Conservation (phyloP, 2,797 vertebrate genomes). For the Nyctibius grandis region DNA sequence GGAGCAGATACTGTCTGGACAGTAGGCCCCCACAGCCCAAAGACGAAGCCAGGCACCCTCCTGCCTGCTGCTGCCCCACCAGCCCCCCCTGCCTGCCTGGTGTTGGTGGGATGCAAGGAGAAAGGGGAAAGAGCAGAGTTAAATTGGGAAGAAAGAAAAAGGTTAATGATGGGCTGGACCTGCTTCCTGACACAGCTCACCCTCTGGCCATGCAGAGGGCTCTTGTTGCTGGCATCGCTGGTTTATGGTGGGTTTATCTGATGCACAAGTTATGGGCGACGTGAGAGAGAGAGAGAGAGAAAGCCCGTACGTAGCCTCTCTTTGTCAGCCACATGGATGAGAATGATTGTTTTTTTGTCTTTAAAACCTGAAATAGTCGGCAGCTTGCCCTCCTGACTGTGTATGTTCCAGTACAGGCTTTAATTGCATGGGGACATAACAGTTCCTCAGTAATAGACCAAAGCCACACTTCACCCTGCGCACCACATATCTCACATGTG, state of each 20-base stretch:
- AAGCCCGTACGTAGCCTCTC: not conserved
- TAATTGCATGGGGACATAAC: not conserved
- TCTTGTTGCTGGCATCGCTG: not conserved
- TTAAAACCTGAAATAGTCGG: not conserved
- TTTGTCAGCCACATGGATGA: not conserved
- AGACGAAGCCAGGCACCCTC: not conserved
- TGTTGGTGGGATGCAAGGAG: accelerated
- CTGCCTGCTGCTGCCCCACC: not conserved
- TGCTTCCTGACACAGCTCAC: not conserved
- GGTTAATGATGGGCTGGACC: not conserved
- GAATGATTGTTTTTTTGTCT: not conserved
- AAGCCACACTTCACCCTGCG: not conserved
- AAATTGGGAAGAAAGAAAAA: not conserved
- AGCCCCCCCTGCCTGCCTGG: not conserved
- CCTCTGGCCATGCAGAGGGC: not conserved
- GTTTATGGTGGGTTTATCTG: not conserved
- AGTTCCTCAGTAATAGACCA: not conserved
- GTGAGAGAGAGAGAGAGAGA: not conserved
- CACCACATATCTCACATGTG: not conserved
- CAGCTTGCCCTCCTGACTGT: not conserved
- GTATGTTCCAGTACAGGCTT: not conserved
- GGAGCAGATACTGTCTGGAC: not conserved
- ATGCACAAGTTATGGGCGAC: not conserved
- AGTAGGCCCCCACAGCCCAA: not conserved
- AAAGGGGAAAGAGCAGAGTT: not conserved